These are phyloP conservation scores for Lamellibrachia satsuma DNA, from an alignment of 2,888 invertebrate species.

Conservation along the genomic window DNA sequence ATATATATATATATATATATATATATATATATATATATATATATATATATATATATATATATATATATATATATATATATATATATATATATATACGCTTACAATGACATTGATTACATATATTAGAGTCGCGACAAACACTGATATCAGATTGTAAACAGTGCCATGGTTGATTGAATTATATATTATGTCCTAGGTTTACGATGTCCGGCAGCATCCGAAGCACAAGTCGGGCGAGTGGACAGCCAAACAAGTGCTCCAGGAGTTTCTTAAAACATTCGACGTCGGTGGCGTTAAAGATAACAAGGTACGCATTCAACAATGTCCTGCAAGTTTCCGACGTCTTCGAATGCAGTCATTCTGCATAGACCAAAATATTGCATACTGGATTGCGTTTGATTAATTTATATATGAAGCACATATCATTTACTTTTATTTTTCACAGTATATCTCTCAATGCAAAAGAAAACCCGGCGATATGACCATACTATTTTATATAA, in stretches of 20 bases:
- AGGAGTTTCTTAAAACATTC: slow-evolving; percentile 83
- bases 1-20: no score
- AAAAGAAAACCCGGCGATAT: no score
- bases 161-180: not conserved
- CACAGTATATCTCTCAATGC: no score
- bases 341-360: not conserved
- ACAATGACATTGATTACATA: no score
- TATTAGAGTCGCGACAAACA: no score
- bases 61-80: no score
- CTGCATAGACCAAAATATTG: not conserved
- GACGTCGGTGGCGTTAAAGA: slow-evolving; percentile 75
- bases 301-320: slow-evolving; percentile 73
- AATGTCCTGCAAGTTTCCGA: not conserved
- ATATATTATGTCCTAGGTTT: slow-evolving; percentile 29
- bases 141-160: not conserved
- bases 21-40: no score
- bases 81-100: no score
- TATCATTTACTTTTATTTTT: no score
- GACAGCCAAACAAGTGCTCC: slow-evolving; percentile 80
- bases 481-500: no score
- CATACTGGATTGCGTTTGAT: not conserved
- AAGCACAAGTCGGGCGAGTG: slow-evolving; percentile 87
- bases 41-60: no score
- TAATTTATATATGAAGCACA: no score
- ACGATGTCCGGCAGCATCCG: slow-evolving; percentile 70